Evolutionary conservation across 2,797 vertebrate species (phyloP).

Genomic region (Macrochelys suwanniensis): DNA sequence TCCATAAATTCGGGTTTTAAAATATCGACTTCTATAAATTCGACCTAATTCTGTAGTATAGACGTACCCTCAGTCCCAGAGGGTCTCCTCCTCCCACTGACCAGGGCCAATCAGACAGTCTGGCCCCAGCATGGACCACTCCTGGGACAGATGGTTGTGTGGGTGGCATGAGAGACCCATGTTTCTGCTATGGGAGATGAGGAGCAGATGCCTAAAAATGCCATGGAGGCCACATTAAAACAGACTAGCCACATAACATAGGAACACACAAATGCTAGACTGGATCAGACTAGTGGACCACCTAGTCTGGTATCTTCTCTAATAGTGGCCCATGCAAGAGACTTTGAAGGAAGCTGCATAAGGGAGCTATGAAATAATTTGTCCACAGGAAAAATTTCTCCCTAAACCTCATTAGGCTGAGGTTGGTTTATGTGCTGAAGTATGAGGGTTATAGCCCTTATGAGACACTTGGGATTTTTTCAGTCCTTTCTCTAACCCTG

Average conservation of each 20-base stretch:
- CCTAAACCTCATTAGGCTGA: background rate
- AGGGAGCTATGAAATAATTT: conserved; percentile 1
- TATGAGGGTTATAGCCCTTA: background rate
- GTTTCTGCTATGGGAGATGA: background rate
- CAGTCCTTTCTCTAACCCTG: background rate
- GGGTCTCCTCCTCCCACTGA: background rate
- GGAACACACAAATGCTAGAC: background rate
- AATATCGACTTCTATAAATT: too few relatives aligned
- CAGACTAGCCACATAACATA: background rate
- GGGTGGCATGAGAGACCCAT: background rate
- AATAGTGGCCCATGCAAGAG: background rate
- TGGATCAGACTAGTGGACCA: background rate
- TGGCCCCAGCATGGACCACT: rapidly evolving
- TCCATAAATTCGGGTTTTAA: too few relatives aligned
- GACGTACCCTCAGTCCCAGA: too few relatives aligned
- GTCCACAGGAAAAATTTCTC: background rate
- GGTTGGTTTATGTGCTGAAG: background rate
- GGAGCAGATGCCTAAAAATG: background rate
- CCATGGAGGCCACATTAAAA: background rate
- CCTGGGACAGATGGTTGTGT: background rate
- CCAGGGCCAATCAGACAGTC: background rate
- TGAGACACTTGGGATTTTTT: background rate
- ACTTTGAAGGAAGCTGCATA: conserved; percentile 11
- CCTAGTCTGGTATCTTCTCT: too few relatives aligned
- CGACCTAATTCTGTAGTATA: too few relatives aligned